Conservation (phyloP, 2,797 vertebrate species). For the Orientallactaga sibirica region DNA sequence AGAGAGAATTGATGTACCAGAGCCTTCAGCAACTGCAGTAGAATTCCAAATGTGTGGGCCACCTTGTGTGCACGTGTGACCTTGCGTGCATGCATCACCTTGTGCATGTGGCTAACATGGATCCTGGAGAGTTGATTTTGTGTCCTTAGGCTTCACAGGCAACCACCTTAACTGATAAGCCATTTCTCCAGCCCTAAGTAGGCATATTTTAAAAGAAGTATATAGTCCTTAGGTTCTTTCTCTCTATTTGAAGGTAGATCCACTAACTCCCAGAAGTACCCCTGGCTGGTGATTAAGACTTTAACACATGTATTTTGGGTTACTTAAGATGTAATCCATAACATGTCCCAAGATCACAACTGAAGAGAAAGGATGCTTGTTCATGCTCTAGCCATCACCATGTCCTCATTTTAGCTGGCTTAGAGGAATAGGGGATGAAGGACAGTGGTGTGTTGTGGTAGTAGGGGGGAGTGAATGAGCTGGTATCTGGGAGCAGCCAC, state of each 20-base stretch:
- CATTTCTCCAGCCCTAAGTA: no score
- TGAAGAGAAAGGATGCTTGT: background rate
- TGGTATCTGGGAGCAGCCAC: background rate
- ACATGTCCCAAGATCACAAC: background rate
- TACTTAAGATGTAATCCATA: background rate
- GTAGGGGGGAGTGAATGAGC: background rate
- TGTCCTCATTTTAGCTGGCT: background rate
- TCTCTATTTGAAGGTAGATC: background rate
- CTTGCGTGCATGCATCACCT: no score
- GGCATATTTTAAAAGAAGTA: constrained; percentile 10
- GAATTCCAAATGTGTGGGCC: no score
- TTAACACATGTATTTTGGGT: background rate
- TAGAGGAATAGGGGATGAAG: background rate
- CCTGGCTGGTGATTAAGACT: background rate
- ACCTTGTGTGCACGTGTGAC: no score
- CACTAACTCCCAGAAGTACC: no score
- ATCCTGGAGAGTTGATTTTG: no score
- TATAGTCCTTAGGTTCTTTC: background rate
- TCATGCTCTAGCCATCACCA: background rate
- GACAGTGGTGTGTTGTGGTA: background rate
- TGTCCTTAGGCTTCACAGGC: no score
- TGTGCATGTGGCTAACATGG: no score
- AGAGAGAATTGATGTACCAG: no score
- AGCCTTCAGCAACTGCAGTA: no score
- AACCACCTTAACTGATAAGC: no score